Evolutionary conservation across 2,888 invertebrate genomes (phyloP), one percentile per base, ranked within the genome.

Genomic region (Spialia ferax): DNA sequence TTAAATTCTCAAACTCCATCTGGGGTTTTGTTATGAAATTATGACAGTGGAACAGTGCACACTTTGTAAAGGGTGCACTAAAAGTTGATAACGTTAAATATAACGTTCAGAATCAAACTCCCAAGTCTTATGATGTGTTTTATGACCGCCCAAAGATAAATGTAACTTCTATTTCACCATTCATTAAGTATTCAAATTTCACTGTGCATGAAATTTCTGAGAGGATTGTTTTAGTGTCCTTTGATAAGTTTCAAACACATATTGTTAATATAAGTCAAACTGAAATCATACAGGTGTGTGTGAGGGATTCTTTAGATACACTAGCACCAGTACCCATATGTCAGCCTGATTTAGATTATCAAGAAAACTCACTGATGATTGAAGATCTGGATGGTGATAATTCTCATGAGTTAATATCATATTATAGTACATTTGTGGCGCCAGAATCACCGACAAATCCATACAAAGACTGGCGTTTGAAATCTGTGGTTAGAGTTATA

Each of bases 1-100:
- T 97, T 87, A 94, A 94, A 2, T 95, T 96, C 75, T 91, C 94
- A 72, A 94, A 94, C 71, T 90, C 94, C 57, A 94, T 96, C 71
- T 94, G 95, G 61, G 97, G 97, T 0, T 97, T 97, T 86, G 96
- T 97, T 18, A 88, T 97, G 75, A 97, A 97, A 91, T 96, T 97
- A 86, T 97, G 97, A 97, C 96, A 96, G 79, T 97, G 97, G 97
- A 94, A 94, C 71, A 94, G 92, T 83, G 93, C 91, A 84, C 93
- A 91, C 84, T 77, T 89, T 23, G 90, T 91, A 35, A 88, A 89
- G 83, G 91, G 92, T 89, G 91, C 92, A 87, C 91, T 82, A 18
- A 93, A 89, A 83, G 83, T 90, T 69, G 83, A 91, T 62, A 89
- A 91, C 79, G 83, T 93, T 63, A 81, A 76, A 73, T 92, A 93